These are phyloP conservation scores for Candoia aspera DNA, from an alignment of 2,113 vertebrate genomes.

Conservation along the genomic window DNA sequence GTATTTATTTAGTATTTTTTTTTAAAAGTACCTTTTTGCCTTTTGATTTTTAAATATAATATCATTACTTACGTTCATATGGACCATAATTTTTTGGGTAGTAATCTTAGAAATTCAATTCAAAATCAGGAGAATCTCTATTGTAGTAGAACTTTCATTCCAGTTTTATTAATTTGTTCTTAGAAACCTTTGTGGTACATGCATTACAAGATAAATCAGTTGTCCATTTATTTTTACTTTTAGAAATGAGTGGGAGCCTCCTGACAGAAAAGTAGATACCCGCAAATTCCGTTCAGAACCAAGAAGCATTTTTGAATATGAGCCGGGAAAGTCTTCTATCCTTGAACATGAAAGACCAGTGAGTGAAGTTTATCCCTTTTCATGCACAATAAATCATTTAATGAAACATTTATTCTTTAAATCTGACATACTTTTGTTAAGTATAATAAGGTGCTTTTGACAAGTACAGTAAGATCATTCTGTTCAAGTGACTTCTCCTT, in stretches of 20 bases:
- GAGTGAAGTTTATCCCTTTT: constrained; percentile 62
- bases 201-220: not conserved
- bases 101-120: not conserved
- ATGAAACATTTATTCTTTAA: not conserved
- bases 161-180: not conserved
- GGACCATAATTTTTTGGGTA: not conserved
- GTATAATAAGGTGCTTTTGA: not conserved
- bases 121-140: not conserved
- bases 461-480: not conserved
- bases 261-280: constrained; percentile 96
- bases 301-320: constrained; percentile 98
- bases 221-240: constrained; percentile 22
- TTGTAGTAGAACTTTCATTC: not conserved
- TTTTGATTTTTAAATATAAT: not conserved
- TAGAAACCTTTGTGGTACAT: not conserved
- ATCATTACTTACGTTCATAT: not conserved
- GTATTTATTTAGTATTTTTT: not conserved
- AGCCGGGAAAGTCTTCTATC: constrained; percentile 96
- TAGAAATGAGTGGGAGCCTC: constrained; percentile 96
- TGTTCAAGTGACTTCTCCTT: not conserved
- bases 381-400: not conserved
- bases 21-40: not conserved
- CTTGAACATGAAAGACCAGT: constrained; percentile 95
- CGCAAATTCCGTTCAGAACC: constrained; percentile 96
- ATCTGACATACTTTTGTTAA: not conserved